A percentile compares a stretch with the other conserved stretches of the same genome.
phyloP scores from a whole-genome alignment of 2,888 invertebrate genomes.

The Serrognathus titanus region DNA sequence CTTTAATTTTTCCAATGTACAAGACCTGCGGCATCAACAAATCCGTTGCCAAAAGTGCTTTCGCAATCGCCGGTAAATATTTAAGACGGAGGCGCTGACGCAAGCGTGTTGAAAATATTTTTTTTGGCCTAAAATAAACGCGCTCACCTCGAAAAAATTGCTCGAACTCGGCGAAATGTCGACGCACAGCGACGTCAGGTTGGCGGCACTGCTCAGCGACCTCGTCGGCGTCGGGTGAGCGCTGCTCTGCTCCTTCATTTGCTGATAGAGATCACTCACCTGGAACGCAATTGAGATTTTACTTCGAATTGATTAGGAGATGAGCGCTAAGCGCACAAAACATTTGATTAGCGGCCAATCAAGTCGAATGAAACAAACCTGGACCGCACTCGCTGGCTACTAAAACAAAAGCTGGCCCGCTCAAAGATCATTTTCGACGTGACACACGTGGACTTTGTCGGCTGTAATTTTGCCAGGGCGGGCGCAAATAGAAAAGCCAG shows the following conservation, averaged over 20 bases:
- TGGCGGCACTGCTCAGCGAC: slow-evolving; percentile 55
- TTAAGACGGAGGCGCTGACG: too few species aligned
- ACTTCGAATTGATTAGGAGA: too few species aligned
- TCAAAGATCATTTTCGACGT: background rate
- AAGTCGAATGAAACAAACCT: too few species aligned
- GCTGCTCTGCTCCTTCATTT: slow-evolving; percentile 66
- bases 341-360: too few species aligned
- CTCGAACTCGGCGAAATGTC: slow-evolving; percentile 84
- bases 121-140: too few species aligned
- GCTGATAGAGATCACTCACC: slow-evolving; percentile 70
- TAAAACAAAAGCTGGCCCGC: background rate
- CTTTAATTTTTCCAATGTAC: slow-evolving; percentile 88
- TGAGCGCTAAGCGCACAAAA: background rate
- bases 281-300: slow-evolving; percentile 43
- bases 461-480: too few species aligned
- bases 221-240: slow-evolving; percentile 37
- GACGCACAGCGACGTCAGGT: slow-evolving; percentile 67
- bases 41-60: too few species aligned
- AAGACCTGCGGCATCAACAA: slow-evolving; percentile 61
- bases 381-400: background rate
- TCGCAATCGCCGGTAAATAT: too few species aligned
- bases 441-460: slow-evolving; percentile 4
- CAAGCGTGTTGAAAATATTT: too few species aligned
- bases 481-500: too few species aligned
- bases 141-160: slow-evolving; percentile 71